Conservation (phyloP, 2,113 vertebrate species). For the Scomber colias region DNA sequence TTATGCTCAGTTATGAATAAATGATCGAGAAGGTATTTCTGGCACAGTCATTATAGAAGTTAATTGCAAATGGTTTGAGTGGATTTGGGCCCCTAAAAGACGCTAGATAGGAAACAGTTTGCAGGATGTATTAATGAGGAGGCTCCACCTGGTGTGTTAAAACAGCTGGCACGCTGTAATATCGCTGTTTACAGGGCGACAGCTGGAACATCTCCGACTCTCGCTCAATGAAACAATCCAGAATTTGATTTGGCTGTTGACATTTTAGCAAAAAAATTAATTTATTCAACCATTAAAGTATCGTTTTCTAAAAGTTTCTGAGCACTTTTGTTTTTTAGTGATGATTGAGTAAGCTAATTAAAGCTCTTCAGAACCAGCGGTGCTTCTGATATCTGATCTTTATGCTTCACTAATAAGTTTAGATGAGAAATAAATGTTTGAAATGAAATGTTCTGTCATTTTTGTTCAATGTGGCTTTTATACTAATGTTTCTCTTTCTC, state of each 20-base stretch:
- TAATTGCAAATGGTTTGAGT: slow-evolving; percentile 72
- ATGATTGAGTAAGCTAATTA: too few species aligned
- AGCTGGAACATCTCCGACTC: slow-evolving; percentile 53
- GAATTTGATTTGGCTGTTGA: not conserved
- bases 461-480: not conserved
- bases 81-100: slow-evolving; percentile 54
- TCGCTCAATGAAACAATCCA: not conserved
- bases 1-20: slow-evolving; percentile 65
- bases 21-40: slow-evolving; percentile 61
- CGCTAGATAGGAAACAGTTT: slow-evolving; percentile 70
- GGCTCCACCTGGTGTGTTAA: slow-evolving; percentile 73
- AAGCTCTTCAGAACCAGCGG: not conserved
- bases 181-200: slow-evolving; percentile 31
- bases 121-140: slow-evolving; percentile 74
- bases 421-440: not conserved
- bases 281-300: not conserved
- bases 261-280: not conserved
- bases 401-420: not conserved
- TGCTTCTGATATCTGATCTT: not conserved
- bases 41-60: slow-evolving; percentile 64
- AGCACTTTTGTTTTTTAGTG: not conserved
- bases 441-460: not conserved
- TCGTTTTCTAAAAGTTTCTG: not conserved
- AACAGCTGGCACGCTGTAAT: slow-evolving; percentile 78
- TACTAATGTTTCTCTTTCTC: slow-evolving; percentile 10